These are phyloP conservation scores for Myotis daubentonii DNA, from an alignment of 2,797 vertebrate species.

Conservation along the genomic window DNA sequence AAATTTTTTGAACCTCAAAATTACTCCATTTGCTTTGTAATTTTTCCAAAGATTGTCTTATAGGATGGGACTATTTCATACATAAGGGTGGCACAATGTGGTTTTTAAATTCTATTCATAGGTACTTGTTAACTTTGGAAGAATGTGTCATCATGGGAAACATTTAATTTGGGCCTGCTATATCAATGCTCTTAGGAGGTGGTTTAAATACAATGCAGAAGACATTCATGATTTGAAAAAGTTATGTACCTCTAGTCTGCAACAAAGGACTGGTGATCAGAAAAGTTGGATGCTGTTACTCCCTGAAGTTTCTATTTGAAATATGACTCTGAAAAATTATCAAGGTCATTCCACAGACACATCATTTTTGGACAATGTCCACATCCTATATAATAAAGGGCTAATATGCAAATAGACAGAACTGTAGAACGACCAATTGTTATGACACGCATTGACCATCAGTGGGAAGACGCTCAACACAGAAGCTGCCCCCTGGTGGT, in stretches of 20 bases:
- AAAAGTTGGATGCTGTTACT: not conserved
- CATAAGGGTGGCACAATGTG: not conserved
- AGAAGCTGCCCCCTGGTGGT: too few relatives aligned
- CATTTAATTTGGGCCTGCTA: not conserved
- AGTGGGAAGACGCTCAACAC: too few relatives aligned
- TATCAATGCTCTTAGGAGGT: not conserved
- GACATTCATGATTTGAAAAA: not conserved
- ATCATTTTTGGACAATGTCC: not conserved
- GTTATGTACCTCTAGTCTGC: not conserved
- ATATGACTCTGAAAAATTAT: not conserved
- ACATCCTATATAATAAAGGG: not conserved
- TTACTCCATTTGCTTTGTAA: not conserved
- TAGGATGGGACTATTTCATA: not conserved
- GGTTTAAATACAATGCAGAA: not conserved
- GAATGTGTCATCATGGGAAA: not conserved
- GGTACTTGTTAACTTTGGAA: not conserved
- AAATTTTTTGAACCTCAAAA: slow-evolving; percentile 11
- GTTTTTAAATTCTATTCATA: not conserved
- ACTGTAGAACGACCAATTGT: too few relatives aligned
- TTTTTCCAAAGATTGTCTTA: slow-evolving; percentile 18
- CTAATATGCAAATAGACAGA: too few relatives aligned
- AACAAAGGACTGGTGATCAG: not conserved
- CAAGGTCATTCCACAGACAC: not conserved
- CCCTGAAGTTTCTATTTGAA: not conserved
- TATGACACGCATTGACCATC: too few relatives aligned